Conservation (phyloP, 2,888 invertebrate species). For the Smittia sp. region DNA sequence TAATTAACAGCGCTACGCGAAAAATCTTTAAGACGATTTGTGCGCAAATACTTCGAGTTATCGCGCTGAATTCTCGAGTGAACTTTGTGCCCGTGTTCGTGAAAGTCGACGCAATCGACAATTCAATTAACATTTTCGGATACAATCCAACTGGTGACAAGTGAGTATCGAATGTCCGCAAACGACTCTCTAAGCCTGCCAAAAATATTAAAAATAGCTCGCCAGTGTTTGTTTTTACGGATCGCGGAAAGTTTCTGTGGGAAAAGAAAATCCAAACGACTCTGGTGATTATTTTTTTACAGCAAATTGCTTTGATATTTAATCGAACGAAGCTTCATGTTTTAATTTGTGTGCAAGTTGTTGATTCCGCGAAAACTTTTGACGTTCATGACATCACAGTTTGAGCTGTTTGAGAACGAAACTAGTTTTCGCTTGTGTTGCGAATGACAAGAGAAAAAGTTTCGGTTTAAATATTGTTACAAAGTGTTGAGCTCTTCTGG, state of each 20-base stretch:
- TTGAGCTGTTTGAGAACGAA: background rate
- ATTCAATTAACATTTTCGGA: background rate
- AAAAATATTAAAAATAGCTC: conserved; percentile 10
- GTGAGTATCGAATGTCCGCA: conserved; percentile 15
- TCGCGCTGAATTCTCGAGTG: background rate
- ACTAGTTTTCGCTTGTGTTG: background rate
- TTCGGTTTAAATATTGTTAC: background rate
- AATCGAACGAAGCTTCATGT: conserved; percentile 32
- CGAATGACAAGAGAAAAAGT: background rate
- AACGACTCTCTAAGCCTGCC: background rate
- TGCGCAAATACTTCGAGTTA: conserved; percentile 6
- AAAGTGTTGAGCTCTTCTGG: conserved; percentile 1
- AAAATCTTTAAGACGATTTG: background rate
- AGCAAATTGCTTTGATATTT: background rate
- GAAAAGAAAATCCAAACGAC: background rate
- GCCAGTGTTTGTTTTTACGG: background rate
- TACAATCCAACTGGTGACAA: conserved; percentile 1
- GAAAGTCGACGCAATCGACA: background rate
- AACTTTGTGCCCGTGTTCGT: background rate
- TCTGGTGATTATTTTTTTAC: background rate
- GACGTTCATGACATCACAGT: conserved; percentile 39
- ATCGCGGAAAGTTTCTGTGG: no score
- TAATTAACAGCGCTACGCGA: conserved; percentile 30
- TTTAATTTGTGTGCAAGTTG: conserved; percentile 41
- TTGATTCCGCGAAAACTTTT: conserved; percentile 33